These are phyloP conservation scores for Semotilus atromaculatus DNA, from an alignment of 2,797 vertebrate species.

Conservation along the genomic window DNA sequence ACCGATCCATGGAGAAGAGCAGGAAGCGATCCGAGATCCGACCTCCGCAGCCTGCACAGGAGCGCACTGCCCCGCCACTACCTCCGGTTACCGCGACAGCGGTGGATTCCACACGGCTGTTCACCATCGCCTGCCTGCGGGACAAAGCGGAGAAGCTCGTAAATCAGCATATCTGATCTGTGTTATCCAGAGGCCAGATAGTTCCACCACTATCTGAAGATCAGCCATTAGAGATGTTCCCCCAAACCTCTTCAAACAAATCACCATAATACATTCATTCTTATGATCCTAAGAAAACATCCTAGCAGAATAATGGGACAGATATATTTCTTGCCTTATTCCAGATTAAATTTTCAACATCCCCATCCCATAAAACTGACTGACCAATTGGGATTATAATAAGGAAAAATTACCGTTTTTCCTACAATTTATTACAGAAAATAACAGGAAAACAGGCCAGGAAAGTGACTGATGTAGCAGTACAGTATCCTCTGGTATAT, in stretches of 20 bases:
- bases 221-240: slow-evolving; percentile 17
- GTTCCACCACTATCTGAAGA: slow-evolving; percentile 8
- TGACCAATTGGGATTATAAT: not conserved
- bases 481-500: not conserved
- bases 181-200: slow-evolving; percentile 11
- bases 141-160: not conserved
- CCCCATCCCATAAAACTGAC: not conserved
- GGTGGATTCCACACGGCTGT: slow-evolving; percentile 74
- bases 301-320: not conserved
- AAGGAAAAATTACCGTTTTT: not conserved
- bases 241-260: not conserved
- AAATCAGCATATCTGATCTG: slow-evolving; percentile 10
- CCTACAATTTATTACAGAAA: not conserved
- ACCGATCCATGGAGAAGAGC: slow-evolving; percentile 84
- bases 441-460: not conserved
- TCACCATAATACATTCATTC: slow-evolving; percentile 12
- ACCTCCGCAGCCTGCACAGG: slow-evolving; percentile 78
- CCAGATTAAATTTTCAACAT: not conserved
- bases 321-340: not conserved
- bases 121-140: slow-evolving; percentile 74
- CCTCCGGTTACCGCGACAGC: slow-evolving; percentile 73
- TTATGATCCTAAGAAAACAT: not conserved
- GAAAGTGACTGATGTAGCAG: not conserved
- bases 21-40: slow-evolving; percentile 81
- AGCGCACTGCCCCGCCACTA: slow-evolving; percentile 61